Conservation (phyloP, 2,113 vertebrate species). For the Periophthalmodon schlosseri region DNA sequence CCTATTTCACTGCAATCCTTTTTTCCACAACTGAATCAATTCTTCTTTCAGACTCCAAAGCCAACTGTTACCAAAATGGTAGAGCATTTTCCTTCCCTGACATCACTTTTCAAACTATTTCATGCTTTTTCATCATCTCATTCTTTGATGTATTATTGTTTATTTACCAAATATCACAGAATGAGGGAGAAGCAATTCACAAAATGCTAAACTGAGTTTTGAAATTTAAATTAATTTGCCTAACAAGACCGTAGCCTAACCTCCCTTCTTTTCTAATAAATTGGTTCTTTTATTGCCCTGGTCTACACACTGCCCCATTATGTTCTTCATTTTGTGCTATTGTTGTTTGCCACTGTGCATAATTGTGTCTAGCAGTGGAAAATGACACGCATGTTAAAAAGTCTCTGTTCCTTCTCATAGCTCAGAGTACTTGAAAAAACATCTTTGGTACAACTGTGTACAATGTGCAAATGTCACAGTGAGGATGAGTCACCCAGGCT, state of each 20-base stretch:
- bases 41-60: conserved; percentile 17
- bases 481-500: conserved; percentile 40
- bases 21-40: conserved; percentile 15
- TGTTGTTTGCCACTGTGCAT: not conserved
- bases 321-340: not conserved
- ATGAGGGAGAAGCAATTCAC: not conserved
- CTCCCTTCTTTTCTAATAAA: conserved; percentile 12
- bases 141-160: conserved; percentile 29
- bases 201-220: conserved; percentile 14
- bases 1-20: conserved; percentile 50
- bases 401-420: not conserved
- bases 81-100: conserved; percentile 2
- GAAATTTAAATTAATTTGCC: conserved; percentile 6
- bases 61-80: conserved; percentile 7
- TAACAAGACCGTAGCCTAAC: conserved; percentile 1
- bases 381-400: not conserved
- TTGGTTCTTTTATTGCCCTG: not conserved
- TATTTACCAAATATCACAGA: conserved; percentile 22
- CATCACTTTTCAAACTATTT: conserved; percentile 22
- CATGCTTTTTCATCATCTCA: conserved; percentile 16
- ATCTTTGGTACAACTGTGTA: conserved; percentile 24
- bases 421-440: conserved; percentile 17
- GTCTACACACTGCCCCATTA: not conserved
- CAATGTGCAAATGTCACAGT: conserved; percentile 40
- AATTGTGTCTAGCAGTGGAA: not conserved